Evolutionary conservation across 2,888 invertebrate species (phyloP).

Genomic region (Branchellion lobata): DNA sequence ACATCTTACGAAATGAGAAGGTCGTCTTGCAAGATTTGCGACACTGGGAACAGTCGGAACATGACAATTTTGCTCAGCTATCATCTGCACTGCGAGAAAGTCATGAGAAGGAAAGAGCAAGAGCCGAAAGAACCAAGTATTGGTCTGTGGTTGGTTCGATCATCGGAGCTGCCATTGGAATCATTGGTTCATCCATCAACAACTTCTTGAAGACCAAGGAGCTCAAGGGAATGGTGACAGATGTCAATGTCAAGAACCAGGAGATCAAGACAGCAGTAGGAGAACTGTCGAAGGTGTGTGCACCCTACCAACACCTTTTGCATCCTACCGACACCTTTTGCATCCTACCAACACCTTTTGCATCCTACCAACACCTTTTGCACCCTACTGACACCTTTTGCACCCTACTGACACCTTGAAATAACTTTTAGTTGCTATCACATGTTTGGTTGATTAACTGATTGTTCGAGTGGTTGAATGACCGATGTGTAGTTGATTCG

Average conservation of each 20-base stretch:
- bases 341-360: too few relatives aligned
- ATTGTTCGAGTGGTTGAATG: too few relatives aligned
- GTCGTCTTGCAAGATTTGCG: constrained; percentile 68
- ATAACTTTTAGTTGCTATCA: too few relatives aligned
- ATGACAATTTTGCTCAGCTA: constrained; percentile 71
- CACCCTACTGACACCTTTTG: too few relatives aligned
- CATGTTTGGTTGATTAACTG: too few relatives aligned
- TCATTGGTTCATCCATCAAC: constrained; percentile 71
- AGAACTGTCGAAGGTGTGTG: constrained; percentile 48
- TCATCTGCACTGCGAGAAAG: constrained; percentile 76
- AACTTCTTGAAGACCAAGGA: constrained; percentile 71
- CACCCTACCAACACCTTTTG: too few relatives aligned
- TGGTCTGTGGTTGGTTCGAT: constrained; percentile 77
- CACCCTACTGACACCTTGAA: not conserved
- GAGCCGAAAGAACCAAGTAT: constrained; percentile 80
- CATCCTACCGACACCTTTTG: too few relatives aligned
- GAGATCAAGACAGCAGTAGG: constrained; percentile 48
- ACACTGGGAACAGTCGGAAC: constrained; percentile 73
- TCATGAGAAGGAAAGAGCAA: constrained; percentile 79
- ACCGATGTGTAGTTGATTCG: too few relatives aligned
- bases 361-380: too few relatives aligned
- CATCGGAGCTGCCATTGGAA: constrained; percentile 69
- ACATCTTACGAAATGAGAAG: constrained; percentile 60
- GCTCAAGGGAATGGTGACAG: constrained; percentile 68
- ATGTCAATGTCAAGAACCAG: constrained; percentile 52